Base-by-base conservation (phyloP, 2,113 vertebrate species). In the Aegypius monachus region DNA sequence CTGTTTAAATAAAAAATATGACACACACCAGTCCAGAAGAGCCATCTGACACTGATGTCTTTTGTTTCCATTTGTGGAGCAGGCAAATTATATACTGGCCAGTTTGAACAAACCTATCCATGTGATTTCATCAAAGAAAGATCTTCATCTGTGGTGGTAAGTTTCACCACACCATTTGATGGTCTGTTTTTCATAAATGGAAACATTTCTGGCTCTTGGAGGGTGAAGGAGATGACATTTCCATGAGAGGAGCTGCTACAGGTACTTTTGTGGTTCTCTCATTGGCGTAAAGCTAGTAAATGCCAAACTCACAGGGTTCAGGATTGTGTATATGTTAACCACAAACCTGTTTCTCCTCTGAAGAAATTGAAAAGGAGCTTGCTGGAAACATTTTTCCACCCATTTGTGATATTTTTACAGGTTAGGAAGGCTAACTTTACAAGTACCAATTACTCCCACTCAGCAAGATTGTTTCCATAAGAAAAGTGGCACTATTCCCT, bases 1-100 rank as follows among this genome's bases (percentile, higher is more conserved):
- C 38, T 90, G 34, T 95, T 94, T 85, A 87, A 85, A 88, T 42
- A 86, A 86, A 75, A 43, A 77, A 5, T n/a, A 55, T 4, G 25
- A 73, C 17, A 52, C 29, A 62, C 21, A 22, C 16, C 27, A 65
- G 21, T 40, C 59, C 2, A 0, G n/a, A 58, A 14, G 26, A 16
- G 34, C 32, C 38, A 48, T 73, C 42, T 87, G 71, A 70, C 78
- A 63, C 43, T 3, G 21, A 52, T 48, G 81, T 78, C 47, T 92
- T 92, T 91, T 38, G 27, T 88, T 97, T 92, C 94, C 88, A 86
- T 85, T 93, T 96, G 91, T 75, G 91, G 55, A 93, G 67, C 31
- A 48, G 50, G 6, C 61, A 87, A 91, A 95, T 93, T 92, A 87
- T 25, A 93, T 36, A 66, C 34, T 70, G 58, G 43, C 40, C 17